phyloP scores from a whole-genome alignment of 2,113 vertebrate genomes.

The Paramormyrops kingsleyae region DNA sequence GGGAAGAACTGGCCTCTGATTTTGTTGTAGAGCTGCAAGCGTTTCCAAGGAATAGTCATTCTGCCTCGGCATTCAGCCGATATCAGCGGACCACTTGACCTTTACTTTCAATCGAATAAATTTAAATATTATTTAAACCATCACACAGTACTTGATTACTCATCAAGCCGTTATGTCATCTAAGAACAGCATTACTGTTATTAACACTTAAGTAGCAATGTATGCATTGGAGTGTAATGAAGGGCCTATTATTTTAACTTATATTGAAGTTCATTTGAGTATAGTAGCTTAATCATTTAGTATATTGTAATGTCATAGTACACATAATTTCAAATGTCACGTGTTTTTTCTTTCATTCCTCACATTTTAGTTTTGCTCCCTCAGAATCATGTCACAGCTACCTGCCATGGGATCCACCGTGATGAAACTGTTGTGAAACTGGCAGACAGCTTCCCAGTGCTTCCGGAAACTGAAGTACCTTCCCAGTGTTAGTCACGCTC shows the following conservation, averaged over 20 bases:
- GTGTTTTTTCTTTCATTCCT: neutral
- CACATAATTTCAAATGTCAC: neutral
- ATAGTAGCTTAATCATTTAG: neutral
- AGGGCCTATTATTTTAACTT: neutral
- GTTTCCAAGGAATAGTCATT: constrained; percentile 33
- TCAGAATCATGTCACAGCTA: neutral
- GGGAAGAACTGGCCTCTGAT: neutral
- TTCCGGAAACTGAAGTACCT: neutral
- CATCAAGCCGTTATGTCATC: neutral
- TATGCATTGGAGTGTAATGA: neutral
- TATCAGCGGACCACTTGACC: constrained; percentile 60
- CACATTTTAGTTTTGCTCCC: neutral
- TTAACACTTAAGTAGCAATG: neutral
- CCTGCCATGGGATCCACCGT: neutral
- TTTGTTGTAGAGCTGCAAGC: neutral
- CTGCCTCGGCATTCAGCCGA: constrained; percentile 33
- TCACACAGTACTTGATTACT: constrained; percentile 26
- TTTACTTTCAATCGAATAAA: constrained; percentile 59
- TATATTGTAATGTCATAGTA: neutral
- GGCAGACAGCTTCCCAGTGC: neutral
- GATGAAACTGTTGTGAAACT: neutral
- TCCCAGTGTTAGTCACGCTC: neutral
- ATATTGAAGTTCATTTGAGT: neutral
- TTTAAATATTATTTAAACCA: constrained; percentile 60
- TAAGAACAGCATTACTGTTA: neutral